Base-by-base conservation (phyloP, 2,888 invertebrate species). In the Ceriagrion tenellum region DNA sequence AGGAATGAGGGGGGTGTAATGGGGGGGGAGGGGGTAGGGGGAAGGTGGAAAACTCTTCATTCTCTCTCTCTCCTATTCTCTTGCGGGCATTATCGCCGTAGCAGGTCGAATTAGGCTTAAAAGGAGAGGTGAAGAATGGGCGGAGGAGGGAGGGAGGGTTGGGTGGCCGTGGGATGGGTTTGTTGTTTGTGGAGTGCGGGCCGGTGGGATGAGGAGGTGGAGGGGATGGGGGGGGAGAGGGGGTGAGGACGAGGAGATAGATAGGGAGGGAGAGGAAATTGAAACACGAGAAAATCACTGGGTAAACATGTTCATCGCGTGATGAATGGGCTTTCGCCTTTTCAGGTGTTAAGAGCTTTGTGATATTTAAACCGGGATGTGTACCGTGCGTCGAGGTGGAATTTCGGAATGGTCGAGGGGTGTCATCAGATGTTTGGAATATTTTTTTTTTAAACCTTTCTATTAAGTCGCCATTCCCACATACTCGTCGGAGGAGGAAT, bases 81-180 rank as follows among this genome's bases (percentile, higher is more conserved):
- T 95, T 59, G 90, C 89, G 95, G 74, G 55, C 89, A 93, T 89
- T 88, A 63, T 40, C 30, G n/a, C 95, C 95, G 30, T 89, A 95
- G n/a, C 95, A 81, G n/a, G 91, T 74, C 95, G 93, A 95, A 95
- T 95, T 95, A 95, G 59, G 91, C 95, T 63, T 88, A 74, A 93
- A 95, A 95, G 90, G 95, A 93, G 90, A 88, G 81, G 95, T 56
- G 88, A 89, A 55, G 88, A 90, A 90, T 90, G 95, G 88, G 30
- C 81, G 63, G 56, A 35, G 56, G 91, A 26, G 20, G 59, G 59
- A 59, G 90, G 30, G 55, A 47, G 59, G 81, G 59, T 91, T 16
- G 30, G 16, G 81, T 35, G 12, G 35, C 2, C 1, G 35, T 13
- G 16, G 81, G 81, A 35, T 13, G 35, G 81, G 81, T 35, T 23